Evolutionary conservation across 2,797 vertebrate genomes (phyloP), one percentile per base, ranked within the genome.

Genomic region (Meriones psammophilus): DNA sequence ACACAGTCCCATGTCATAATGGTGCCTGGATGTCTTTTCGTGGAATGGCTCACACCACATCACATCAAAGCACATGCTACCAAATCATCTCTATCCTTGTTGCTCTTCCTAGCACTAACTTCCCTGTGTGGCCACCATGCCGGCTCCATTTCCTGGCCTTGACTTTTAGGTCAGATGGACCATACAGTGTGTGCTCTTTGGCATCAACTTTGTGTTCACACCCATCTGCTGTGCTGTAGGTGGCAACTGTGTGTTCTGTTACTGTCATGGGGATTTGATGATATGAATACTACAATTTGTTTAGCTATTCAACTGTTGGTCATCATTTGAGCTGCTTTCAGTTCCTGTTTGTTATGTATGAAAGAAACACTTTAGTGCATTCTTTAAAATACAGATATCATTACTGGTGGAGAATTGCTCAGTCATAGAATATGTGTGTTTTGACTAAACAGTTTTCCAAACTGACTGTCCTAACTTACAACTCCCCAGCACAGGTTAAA

Each of bases 121-220:
- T 39, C 76, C 62, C 15, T 39, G 14, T 30, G 46, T 30, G 62
- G 73, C 76, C 15, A 8, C 5, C 46, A 4, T 77, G 58, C 76
- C 86, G 89, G 60, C 50, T 86, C 42, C 56, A 54, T 79, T 36
- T 14, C 26, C 28, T 97, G 54, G 36, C 62, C 91, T 78, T 91
- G 84, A 84, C 39, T 28, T 93, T 91, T 56, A n/a, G 58, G 42
- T 26, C 6, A 77, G 18, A 62, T 36, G 36, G 20, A 74, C 77
- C 71, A 26, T 17, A 33, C 0, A 20, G 42, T 33, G 3, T 26
- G 14, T 76, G 15, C 73, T 64, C 39, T 80, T 78, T n/a, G 68
- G 33, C 5, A 1, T 76, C 78, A 68, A 5, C 14, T 3, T 36
- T 58, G 8, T 20, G 17, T 28, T 78, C 12, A 14, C 69, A 68